Evolutionary conservation across 2,113 vertebrate genomes (phyloP).

Genomic region (Noturus placidus): DNA sequence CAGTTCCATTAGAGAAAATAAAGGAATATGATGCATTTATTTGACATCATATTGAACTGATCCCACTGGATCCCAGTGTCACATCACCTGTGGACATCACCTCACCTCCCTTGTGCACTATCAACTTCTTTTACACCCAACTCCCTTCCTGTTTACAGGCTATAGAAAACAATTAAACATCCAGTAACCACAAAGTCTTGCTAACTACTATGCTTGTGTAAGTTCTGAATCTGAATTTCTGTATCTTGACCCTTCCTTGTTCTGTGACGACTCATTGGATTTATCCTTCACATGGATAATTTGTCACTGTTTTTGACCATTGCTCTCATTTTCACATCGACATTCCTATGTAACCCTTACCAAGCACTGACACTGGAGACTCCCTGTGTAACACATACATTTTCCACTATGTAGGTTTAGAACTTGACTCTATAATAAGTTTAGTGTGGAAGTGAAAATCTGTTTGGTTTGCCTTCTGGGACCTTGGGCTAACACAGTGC

Average conservation of each 20-base stretch:
- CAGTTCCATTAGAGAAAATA: neutral
- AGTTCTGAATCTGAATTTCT: neutral
- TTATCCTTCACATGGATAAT: neutral
- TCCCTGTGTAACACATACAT: neutral
- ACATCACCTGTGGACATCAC: neutral
- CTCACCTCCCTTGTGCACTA: neutral
- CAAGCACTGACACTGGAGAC: neutral
- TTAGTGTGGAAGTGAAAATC: neutral
- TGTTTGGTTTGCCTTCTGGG: neutral
- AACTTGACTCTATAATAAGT: neutral
- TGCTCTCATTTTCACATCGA: neutral
- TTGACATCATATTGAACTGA: neutral
- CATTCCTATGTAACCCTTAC: neutral
- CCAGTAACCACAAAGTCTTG: neutral
- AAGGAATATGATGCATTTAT: neutral
- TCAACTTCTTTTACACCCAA: neutral
- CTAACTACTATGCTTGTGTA: neutral
- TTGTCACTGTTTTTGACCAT: neutral
- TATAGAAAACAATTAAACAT: neutral
- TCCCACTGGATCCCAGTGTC: neutral
- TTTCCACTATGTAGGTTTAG: neutral
- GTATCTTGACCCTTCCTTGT: neutral
- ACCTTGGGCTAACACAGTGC: slow-evolving; percentile 28
- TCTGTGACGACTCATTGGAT: neutral
- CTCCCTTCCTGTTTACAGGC: neutral